These are phyloP conservation scores for Scomberomorus guttatus DNA, from an alignment of 2,797 vertebrate species.

Conservation along the genomic window DNA sequence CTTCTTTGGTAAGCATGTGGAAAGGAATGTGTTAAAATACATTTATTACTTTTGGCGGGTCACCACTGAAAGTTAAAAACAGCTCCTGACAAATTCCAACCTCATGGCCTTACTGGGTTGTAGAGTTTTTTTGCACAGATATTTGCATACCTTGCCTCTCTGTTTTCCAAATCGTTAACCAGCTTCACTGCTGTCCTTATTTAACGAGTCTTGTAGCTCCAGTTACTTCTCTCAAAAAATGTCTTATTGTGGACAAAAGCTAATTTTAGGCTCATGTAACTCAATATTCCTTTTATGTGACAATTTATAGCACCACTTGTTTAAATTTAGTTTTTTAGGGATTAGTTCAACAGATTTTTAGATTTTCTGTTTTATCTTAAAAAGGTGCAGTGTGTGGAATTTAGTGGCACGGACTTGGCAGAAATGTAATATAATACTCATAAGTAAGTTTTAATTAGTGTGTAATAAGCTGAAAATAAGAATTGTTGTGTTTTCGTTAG, in stretches of 20 bases:
- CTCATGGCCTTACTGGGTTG: background rate
- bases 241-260: background rate
- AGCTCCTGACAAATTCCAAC: conserved; percentile 7
- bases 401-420: too few relatives aligned
- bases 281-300: background rate
- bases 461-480: too few relatives aligned
- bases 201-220: background rate
- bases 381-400: too few relatives aligned
- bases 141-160: background rate
- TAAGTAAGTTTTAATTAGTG: too few relatives aligned
- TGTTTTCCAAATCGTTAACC: background rate
- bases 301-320: background rate
- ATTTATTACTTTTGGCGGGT: conserved; percentile 11
- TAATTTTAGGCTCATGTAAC: background rate
- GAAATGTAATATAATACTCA: too few relatives aligned
- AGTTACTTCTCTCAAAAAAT: background rate
- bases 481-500: too few relatives aligned
- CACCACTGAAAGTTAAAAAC: conserved; percentile 20
- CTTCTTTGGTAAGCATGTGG: background rate
- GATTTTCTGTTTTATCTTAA: too few relatives aligned
- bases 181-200: background rate
- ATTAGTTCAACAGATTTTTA: background rate
- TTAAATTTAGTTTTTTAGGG: background rate
- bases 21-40: conserved; percentile 13
- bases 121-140: background rate